phyloP scores from a whole-genome alignment of 2,113 vertebrate species.

The Progne subis region DNA sequence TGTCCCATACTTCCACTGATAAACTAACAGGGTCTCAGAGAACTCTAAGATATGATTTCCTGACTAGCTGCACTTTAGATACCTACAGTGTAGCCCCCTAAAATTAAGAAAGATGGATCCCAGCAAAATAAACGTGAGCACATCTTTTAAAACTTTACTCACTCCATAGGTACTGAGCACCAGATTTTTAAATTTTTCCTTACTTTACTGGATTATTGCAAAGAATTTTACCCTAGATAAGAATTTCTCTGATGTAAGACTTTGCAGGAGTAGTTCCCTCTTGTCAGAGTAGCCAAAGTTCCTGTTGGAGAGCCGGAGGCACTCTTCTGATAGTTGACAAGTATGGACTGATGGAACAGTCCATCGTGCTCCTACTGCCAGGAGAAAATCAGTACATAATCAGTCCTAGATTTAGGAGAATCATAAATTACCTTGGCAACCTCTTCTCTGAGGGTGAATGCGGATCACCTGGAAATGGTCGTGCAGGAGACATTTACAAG shows the following conservation, averaged over 20 bases:
- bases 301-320: background rate
- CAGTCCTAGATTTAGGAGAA: background rate
- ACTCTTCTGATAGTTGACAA: background rate
- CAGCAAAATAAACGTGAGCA: background rate
- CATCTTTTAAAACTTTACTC: background rate
- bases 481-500: background rate
- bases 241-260: background rate
- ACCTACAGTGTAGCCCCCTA: background rate
- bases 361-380: background rate
- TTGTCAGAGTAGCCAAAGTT: background rate
- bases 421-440: background rate
- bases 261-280: background rate
- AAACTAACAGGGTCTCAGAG: background rate
- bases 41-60: background rate
- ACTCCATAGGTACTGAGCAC: background rate
- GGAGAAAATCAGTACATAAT: background rate
- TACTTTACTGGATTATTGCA: background rate
- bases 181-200: background rate
- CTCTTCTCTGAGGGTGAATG: background rate
- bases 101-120: background rate
- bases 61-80: background rate
- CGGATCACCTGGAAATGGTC: background rate
- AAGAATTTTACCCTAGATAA: background rate
- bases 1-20: background rate
- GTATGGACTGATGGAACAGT: background rate